These are phyloP conservation scores for Diplosoma virens DNA, from an alignment of 23 tunicate species.

Conservation along the genomic window DNA sequence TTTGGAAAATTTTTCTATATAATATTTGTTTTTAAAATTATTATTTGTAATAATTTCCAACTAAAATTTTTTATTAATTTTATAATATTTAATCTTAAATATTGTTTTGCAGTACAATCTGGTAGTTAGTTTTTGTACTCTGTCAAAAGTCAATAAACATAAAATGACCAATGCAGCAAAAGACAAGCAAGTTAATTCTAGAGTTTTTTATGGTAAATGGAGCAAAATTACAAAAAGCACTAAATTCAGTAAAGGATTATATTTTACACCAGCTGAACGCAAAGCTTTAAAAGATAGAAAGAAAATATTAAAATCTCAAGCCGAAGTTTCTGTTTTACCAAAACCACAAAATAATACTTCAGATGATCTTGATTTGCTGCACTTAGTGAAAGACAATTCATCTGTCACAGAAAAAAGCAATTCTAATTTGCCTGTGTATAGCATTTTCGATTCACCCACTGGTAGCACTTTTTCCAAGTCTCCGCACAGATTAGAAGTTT, in stretches of 20 bases:
- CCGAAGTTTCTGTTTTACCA: background rate
- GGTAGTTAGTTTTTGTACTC: no score
- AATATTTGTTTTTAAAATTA: no score
- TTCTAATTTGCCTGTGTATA: no score
- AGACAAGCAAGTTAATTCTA: background rate
- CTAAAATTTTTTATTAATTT: no score
- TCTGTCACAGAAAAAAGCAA: no score
- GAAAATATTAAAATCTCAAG: background rate
- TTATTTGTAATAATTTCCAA: no score
- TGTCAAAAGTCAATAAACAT: no score
- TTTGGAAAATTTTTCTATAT: no score
- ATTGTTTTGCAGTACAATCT: no score
- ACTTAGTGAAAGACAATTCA: no score
- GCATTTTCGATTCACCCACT: background rate
- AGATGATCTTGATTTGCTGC: background rate
- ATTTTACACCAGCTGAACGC: conserved; percentile 16
- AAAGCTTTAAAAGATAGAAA: background rate
- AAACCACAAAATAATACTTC: background rate
- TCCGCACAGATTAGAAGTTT: conserved; percentile 10
- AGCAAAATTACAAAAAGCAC: background rate
- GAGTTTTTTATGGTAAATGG: background rate
- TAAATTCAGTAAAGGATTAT: background rate
- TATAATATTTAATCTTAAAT: no score
- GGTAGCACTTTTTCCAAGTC: conserved; percentile 10
- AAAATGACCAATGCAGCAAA: conserved; percentile 1